Base-by-base conservation (phyloP, 2,888 invertebrate species). In the Lamellibrachia columna region DNA sequence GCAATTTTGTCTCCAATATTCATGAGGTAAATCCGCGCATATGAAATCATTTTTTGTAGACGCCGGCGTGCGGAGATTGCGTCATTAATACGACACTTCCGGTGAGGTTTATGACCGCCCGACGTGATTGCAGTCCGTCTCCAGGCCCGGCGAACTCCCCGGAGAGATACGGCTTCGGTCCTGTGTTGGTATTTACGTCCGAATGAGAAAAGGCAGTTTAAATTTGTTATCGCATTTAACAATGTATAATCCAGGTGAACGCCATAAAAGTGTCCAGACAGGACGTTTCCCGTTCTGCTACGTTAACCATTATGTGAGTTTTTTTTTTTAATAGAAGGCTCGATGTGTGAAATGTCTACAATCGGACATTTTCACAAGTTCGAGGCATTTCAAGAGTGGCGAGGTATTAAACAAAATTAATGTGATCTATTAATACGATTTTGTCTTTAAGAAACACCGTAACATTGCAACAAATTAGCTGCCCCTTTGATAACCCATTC, bases 11-110 rank as follows among this genome's bases (percentile, higher is more conserved):
- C 22, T 75, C 75, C 75, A 22, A 15, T 75, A 75, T 75, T 75
- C 75, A 22, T n/a, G 75, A 75, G n/a, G 75, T n/a, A 75, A 75
- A 75, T 75, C 75, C 75, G n/a, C 75, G 15, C 75, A n/a, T 75
- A 75, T n/a, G 75, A 22, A 75, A 75, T 75, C 22, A 6, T 22
- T 75, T 75, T n/a, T 75, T 58, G 15, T 15, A 75, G 75, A 75
- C 75, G 75, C 75, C 75, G 75, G 75, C 75, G 2, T 75, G 15
- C 75, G 75, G 75, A 75, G 75, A 75, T 75, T 75, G 75, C 22
- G 75, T 15, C 75, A 75, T 75, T 75, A 75, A 75, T 75, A 75
- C 75, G 22, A 75, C 75, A 75, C 75, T 75, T 75, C 75, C 75
- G 75, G 75, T 75, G 75, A 75, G 15, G 75, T 75, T 75, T 75